Base-by-base conservation (phyloP, 2,113 vertebrate species). In the Aix galericulata region DNA sequence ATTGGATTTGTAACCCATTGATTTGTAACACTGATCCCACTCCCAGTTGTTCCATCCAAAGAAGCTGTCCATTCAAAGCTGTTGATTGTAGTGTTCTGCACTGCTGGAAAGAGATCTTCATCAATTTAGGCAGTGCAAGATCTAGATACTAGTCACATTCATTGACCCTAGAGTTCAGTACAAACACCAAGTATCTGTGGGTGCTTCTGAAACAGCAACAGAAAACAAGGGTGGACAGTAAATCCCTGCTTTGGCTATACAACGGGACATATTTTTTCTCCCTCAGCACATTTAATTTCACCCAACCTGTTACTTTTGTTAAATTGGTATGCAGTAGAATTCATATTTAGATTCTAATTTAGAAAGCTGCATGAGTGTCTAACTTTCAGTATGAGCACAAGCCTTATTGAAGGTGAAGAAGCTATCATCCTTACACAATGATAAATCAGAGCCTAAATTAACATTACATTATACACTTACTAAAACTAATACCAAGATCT, bases 121-220 rank as follows among this genome's bases (percentile, higher is more conserved):
- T 36, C 32, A 7, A 10, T 42, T 68, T 56, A 60, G 17, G 34
- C 32, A 17, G 32, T 4, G 12, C 29, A 79, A 9, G 10, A 7
- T 46, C 87, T 64, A 31, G 31, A 29, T 21, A 27, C 38, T 3
- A 9, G 12, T 34, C 14, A 11, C 9, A 31, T 53, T 62, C 48
- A 11, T 8, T 26, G 29, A 56, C 9, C 0, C 1, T 9, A 3
- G 36, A 44, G 27, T 64, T 16, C 50, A 81, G 34, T 31, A 50
- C 14, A 56, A 64, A 4, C n/a, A 20, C 5, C 0, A 71, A 20
- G 17, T 36, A 14, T 36, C 15, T 1, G 0, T 8, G 27, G 13
- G 17, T 66, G 16, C 17, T 64, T 74, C 67, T 74, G 72, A 80
- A 80, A 63, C 17, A 66, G 62, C 22, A 58, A 18, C 34, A 80